Percentiles rank a stretch among this genome's conserved stretches.
Conservation (phyloP, 2,113 vertebrate genomes). For the Symphodus melops region DNA sequence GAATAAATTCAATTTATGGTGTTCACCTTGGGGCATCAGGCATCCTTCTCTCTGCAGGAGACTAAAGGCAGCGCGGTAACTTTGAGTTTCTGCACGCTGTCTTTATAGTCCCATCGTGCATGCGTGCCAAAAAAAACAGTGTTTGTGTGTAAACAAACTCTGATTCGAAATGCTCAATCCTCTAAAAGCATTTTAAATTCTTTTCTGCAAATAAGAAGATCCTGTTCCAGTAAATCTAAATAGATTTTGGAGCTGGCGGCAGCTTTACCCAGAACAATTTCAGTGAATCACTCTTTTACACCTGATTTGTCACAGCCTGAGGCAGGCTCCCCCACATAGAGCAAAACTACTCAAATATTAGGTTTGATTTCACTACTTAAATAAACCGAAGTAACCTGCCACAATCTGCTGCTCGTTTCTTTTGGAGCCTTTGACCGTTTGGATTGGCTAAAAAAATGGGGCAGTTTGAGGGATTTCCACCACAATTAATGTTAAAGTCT, state of each 20-base stretch:
- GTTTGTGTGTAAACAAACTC: conserved; percentile 14
- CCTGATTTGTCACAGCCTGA: conserved; percentile 40
- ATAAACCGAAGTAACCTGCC: conserved; percentile 24
- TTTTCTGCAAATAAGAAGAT: conserved; percentile 2
- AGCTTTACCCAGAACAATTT: conserved; percentile 3
- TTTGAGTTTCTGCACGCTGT: conserved; percentile 29
- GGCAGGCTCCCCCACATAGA: conserved; percentile 32
- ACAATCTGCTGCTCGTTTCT: conserved; percentile 26
- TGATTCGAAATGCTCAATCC: conserved; percentile 4
- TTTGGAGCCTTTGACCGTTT: conserved; percentile 13
- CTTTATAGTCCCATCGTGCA: conserved; percentile 37
- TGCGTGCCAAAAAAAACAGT: conserved; percentile 9
- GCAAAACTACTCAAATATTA: conserved; percentile 23
- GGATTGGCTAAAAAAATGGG: conserved; percentile 6
- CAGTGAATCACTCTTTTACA: conserved; percentile 22
- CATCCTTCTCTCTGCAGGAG: conserved; percentile 55
- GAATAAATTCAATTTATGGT: conserved; percentile 74
- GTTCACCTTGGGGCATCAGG: conserved; percentile 76
- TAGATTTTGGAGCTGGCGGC: conserved; percentile 5
- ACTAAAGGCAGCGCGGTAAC: conserved; percentile 35
- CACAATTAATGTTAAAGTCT: conserved; percentile 9
- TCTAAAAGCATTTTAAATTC: background rate
- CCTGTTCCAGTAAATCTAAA: conserved; percentile 7
- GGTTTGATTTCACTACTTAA: conserved; percentile 20
- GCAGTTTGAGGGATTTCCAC: conserved; percentile 13